Conservation (phyloP, 2,888 invertebrate genomes). For the Onthophagus sagittarius region DNA sequence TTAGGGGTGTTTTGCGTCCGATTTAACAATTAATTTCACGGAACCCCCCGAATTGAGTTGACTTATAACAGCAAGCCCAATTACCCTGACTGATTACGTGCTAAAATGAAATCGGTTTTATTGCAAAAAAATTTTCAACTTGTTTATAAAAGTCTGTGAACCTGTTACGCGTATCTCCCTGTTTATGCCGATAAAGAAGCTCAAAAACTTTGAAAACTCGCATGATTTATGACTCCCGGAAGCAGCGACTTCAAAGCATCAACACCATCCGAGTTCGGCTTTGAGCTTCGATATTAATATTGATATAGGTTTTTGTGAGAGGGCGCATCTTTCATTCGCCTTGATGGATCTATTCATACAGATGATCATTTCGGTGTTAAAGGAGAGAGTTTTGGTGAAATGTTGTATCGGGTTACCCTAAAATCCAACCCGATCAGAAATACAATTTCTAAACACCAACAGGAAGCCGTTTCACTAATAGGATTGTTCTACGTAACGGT, state of each 20-base stretch:
- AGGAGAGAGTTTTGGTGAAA: not conserved
- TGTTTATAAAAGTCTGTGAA: not conserved
- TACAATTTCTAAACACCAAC: not conserved
- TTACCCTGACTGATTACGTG: not conserved
- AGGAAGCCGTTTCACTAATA: not conserved
- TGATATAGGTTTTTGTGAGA: not conserved
- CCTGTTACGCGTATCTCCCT: not conserved
- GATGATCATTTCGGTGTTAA: not conserved
- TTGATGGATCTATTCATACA: not conserved
- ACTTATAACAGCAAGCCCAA: not conserved
- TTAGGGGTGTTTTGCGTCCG: conserved; percentile 22
- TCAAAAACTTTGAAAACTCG: not conserved
- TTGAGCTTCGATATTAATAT: not conserved
- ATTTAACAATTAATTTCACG: conserved; percentile 22
- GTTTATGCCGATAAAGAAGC: not conserved
- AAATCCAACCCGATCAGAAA: not conserved
- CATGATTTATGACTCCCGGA: not conserved
- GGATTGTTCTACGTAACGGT: not conserved
- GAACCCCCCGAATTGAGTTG: conserved; percentile 15
- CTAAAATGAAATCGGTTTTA: not conserved
- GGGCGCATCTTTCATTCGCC: not conserved
- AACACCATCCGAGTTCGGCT: not conserved
- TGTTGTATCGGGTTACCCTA: not conserved
- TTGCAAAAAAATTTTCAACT: not conserved
- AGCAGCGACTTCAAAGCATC: not conserved